phyloP scores from a whole-genome alignment of 2,797 vertebrate species.

The Morelia viridis region DNA sequence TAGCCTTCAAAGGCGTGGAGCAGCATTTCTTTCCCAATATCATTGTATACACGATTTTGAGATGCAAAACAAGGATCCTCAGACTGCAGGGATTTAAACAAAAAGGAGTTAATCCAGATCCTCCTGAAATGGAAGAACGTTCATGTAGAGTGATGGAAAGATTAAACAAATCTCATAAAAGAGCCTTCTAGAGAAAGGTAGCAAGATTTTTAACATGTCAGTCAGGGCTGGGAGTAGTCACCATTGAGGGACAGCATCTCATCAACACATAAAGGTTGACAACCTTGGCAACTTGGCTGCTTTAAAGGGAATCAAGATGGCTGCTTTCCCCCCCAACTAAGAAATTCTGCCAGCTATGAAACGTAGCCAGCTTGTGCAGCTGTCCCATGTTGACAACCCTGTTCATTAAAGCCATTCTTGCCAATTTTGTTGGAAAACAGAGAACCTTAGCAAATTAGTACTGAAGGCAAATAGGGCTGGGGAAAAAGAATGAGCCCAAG shows the following conservation, averaged over 20 bases:
- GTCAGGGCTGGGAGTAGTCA: too few species aligned
- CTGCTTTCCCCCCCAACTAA: neutral
- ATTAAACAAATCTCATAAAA: too few species aligned
- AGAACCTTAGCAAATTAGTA: slow-evolving; percentile 10
- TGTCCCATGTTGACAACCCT: neutral
- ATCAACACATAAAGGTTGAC: too few species aligned
- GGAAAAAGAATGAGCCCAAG: neutral
- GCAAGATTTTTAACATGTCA: too few species aligned
- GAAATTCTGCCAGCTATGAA: neutral
- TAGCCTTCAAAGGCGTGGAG: slow-evolving; percentile 96
- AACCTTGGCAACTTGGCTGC: neutral
- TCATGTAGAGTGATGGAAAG: neutral
- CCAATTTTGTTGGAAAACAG: neutral
- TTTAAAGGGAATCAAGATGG: neutral
- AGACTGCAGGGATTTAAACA: slow-evolving; percentile 72
- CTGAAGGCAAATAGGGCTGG: neutral
- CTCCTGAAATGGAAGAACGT: neutral
- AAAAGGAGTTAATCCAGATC: neutral
- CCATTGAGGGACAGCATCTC: too few species aligned
- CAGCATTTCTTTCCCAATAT: slow-evolving; percentile 98
- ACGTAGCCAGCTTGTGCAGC: slow-evolving; percentile 2
- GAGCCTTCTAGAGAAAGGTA: neutral
- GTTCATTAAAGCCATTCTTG: neutral
- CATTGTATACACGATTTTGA: slow-evolving; percentile 94
- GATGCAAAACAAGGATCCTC: slow-evolving; percentile 93